Conservation (phyloP, 2,113 vertebrate species). For the Turdus rufiventris region DNA sequence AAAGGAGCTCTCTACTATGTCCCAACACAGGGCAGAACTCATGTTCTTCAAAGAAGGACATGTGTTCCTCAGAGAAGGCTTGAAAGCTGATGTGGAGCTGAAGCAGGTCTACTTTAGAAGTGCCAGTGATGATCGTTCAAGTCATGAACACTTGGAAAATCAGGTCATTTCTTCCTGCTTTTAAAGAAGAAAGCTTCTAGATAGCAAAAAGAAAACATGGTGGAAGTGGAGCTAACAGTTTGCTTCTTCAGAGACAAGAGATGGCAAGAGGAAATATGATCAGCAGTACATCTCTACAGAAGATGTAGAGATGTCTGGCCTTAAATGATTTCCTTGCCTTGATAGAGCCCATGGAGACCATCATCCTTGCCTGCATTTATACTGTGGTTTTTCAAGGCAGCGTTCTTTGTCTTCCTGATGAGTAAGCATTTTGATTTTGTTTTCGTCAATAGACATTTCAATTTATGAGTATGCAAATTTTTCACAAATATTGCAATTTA, state of each 20-base stretch:
- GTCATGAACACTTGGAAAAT: not conserved
- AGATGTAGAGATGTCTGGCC: too few species aligned
- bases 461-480: not conserved
- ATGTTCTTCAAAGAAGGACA: not conserved
- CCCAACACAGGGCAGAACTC: not conserved
- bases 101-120: not conserved
- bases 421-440: not conserved
- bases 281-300: not conserved
- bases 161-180: not conserved
- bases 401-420: not conserved
- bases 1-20: not conserved
- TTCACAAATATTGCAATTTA: not conserved
- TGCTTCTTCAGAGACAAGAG: not conserved
- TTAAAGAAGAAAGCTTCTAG: not conserved
- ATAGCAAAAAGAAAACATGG: not conserved
- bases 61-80: not conserved
- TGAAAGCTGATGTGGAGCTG: not conserved
- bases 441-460: not conserved
- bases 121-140: not conserved
- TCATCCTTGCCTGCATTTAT: not conserved
- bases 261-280: not conserved
- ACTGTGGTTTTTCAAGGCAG: not conserved
- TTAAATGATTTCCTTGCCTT: not conserved
- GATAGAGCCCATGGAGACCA: not conserved
- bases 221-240: rapidly evolving